Base-by-base conservation (phyloP, 2,888 invertebrate species). In the Harpalus rubripes region DNA sequence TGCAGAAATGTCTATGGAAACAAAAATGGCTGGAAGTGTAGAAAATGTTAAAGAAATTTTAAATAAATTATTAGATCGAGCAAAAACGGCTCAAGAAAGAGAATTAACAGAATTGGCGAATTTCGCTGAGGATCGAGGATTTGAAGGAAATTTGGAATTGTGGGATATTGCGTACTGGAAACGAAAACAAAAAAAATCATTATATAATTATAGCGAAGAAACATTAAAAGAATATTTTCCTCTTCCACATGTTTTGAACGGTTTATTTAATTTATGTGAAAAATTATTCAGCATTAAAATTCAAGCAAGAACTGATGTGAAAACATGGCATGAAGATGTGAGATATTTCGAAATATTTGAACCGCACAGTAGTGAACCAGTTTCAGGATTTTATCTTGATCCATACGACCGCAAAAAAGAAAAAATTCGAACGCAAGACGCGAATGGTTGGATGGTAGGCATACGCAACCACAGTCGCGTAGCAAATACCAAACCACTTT, bases 151-250 rank as follows among this genome's bases (percentile, higher is more conserved):
- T 80, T 90, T 98, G 22, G 94, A 96, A 87, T 92, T 94, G 74
- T 98, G 96, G 95, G 99, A 99, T 91, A 92, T 98, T 68, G 94
- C 96, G 0, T 99, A 96, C 89, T 99, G 97, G 97, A 93, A 95
- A 88, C 93, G 96, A 87, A 95, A 96, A 89, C 96, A 97, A 87
- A 93, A 94, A 87, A 92, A 93, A 88, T 91, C 93, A 0, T 89
- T 95, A 8, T 95, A 93, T 88, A 93, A 94, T 81, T 94, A 95
- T 87, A 94, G 96, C 88, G 96, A 96, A 87, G 94, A 95, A 86
- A 92, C 94, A 87, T 92, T 97, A 10, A 92, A 94, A 22, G 94
- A 96, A 89, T 98, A 96, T 91, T 98, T 99, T 89, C 96, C 97
- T 0, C 90, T 98, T 6, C 94, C 95, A 0, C 94, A 93, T 88